These are phyloP conservation scores for Lepidocyrtinus sp. DNA, from an alignment of 2,888 invertebrate species.

Conservation along the genomic window DNA sequence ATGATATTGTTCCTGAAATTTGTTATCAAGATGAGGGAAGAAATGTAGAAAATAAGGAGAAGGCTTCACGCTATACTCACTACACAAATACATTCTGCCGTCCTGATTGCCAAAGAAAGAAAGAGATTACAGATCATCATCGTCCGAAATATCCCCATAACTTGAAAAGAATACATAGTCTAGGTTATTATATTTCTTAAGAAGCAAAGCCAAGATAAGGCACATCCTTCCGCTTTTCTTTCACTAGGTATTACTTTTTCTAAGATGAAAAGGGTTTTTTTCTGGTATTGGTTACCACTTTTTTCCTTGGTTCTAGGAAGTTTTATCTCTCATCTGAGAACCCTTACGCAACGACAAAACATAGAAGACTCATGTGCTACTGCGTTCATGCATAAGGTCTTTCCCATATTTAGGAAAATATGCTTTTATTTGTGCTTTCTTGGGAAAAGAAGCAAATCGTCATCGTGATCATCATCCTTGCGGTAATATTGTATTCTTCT, in stretches of 20 bases:
- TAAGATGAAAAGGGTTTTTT: background rate
- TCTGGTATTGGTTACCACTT: background rate
- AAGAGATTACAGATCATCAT: background rate
- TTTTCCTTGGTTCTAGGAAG: background rate
- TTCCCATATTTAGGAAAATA: background rate
- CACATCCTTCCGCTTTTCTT: background rate
- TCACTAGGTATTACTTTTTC: background rate
- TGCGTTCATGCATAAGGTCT: background rate
- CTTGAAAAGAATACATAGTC: background rate
- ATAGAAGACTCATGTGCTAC: too few relatives aligned
- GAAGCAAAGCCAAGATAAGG: background rate
- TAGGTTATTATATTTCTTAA: background rate
- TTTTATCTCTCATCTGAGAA: background rate
- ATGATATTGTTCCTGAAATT: conserved; percentile 27
- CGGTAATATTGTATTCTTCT: background rate
- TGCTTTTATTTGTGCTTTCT: background rate
- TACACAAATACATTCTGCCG: conserved; percentile 29
- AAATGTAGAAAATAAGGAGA: background rate
- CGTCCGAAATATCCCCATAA: background rate
- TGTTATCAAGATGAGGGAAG: conserved; percentile 13
- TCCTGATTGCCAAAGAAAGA: conserved; percentile 39
- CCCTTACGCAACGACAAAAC: background rate
- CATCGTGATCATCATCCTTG: background rate
- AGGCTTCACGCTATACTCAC: background rate
- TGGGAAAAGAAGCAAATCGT: background rate